Base-by-base conservation (phyloP, 2,797 vertebrate species). In the Chaetodon trifasciatus region DNA sequence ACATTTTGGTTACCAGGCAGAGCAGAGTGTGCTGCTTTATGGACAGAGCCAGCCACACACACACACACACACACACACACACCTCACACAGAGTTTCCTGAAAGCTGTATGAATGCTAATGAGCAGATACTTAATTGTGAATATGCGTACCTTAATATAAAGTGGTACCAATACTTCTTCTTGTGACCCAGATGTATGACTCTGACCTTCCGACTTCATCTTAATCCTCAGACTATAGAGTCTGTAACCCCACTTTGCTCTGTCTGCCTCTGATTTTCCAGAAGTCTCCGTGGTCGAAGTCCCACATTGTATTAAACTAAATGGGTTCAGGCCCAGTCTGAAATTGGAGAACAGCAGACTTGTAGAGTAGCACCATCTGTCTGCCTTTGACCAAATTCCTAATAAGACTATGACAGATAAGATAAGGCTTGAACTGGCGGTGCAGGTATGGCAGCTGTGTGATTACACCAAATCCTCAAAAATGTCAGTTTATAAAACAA, bases 391-490 rank as follows among this genome's bases (percentile, higher is more conserved):
- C 46, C 47, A 32, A 49, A 71, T 61, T 82, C 44, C 57, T 53
- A 40, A 78, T 74, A 37, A 49, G 61, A 49, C 44, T 3, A 74
- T 44, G 60, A 53, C 62, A 56, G 40, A 74, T 46, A 46, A 28
- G 24, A 57, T 57, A 8, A 32, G 64, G 10, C 50, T 47, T 28
- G 5, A 63, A 37, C n/a, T 61, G 50, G 10, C 44, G 46, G 64
- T 74, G 50, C 53, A 50, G 40, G 13, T 13, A 1, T 16, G 8
- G n/a, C 74, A 79, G 68, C 69, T 83, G 35, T n/a, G 12, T 49
- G 47, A 70, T 83, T 65, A 57, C 15, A 58, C n/a, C 11, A 60
- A 70, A 83, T 74, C 81, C 73, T 52, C 1, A 5, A 49, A 83
- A 79, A 76, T 75, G 74, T 61, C 19, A 44, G 50, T 64, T 63